Conservation (phyloP, 2,888 invertebrate genomes). For the Chymomyza caudatula region DNA sequence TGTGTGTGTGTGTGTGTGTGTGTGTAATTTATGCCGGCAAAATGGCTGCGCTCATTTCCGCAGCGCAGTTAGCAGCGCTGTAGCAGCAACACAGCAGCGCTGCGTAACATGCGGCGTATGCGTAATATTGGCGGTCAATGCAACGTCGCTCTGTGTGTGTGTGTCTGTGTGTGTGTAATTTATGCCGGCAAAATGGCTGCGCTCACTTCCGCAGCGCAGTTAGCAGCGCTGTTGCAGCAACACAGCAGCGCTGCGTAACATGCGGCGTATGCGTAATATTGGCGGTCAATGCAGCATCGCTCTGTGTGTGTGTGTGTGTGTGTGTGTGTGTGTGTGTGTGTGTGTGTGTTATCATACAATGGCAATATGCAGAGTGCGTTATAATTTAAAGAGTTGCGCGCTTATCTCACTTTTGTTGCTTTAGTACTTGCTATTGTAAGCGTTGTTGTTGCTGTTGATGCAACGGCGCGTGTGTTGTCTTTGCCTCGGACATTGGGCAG, state of each 20-base stretch:
- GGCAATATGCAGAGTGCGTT: slow-evolving; percentile 15
- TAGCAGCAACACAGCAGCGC: too few relatives aligned
- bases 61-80: too few relatives aligned
- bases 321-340: slow-evolving; percentile 1
- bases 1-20: neutral
- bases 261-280: slow-evolving; percentile 2
- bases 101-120: too few relatives aligned
- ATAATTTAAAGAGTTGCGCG: slow-evolving; percentile 25
- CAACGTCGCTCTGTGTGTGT: neutral
- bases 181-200: neutral
- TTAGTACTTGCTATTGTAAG: slow-evolving; percentile 6
- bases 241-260: neutral
- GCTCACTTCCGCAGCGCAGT: neutral
- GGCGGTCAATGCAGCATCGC: slow-evolving; percentile 21
- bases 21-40: too few relatives aligned
- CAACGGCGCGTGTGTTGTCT: slow-evolving; percentile 6
- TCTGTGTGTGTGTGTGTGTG: slow-evolving; percentile 1
- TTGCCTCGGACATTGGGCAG: slow-evolving; percentile 19
- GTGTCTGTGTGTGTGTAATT: neutral
- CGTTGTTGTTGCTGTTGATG: slow-evolving; percentile 26
- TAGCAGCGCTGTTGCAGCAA: too few relatives aligned
- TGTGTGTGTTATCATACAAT: slow-evolving; percentile 25
- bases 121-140: neutral
- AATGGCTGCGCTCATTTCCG: neutral
- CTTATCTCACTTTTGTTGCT: slow-evolving; percentile 9